phyloP scores from a whole-genome alignment of 1,140 invertebrate species.

The Drosophila insularis region DNA sequence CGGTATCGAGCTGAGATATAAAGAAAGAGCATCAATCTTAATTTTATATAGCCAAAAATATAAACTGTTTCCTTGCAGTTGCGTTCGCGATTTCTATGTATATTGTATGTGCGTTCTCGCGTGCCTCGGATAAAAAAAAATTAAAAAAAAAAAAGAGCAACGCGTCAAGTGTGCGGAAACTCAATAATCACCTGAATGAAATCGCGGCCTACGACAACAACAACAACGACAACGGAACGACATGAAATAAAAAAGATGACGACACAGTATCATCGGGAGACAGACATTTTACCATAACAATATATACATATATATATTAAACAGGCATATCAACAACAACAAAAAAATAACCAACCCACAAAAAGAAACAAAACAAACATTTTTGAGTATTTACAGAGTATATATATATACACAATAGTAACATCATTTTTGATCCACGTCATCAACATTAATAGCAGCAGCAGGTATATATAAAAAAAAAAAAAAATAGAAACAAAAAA shows the following conservation, averaged over 20 bases:
- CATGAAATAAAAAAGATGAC: conserved; percentile 8
- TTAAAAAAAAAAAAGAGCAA: not conserved
- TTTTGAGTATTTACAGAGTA: conserved; percentile 8
- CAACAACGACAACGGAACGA: conserved; percentile 14
- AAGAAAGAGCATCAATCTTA: not conserved
- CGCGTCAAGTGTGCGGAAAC: conserved; percentile 14
- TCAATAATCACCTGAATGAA: conserved; percentile 14
- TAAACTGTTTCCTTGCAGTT: not conserved
- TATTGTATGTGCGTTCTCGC: conserved; percentile 46
- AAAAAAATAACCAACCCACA: not conserved
- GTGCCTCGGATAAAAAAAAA: conserved; percentile 7
- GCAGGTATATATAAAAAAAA: not conserved
- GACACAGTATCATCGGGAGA: not conserved
- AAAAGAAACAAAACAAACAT: conserved; percentile 1
- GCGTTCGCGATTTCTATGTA: not conserved
- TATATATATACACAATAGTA: conserved; percentile 4
- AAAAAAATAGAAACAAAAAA: too few species aligned
- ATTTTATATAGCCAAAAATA: not conserved
- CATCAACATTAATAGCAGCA: conserved; percentile 1
- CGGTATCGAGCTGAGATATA: too few species aligned
- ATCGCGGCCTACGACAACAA: conserved; percentile 30
- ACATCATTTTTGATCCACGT: conserved; percentile 3
- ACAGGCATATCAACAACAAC: conserved; percentile 25
- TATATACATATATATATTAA: not conserved
- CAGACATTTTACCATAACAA: not conserved